These are phyloP conservation scores for Oscheius sp. DNA, from an alignment of 2,888 invertebrate species.

Conservation along the genomic window DNA sequence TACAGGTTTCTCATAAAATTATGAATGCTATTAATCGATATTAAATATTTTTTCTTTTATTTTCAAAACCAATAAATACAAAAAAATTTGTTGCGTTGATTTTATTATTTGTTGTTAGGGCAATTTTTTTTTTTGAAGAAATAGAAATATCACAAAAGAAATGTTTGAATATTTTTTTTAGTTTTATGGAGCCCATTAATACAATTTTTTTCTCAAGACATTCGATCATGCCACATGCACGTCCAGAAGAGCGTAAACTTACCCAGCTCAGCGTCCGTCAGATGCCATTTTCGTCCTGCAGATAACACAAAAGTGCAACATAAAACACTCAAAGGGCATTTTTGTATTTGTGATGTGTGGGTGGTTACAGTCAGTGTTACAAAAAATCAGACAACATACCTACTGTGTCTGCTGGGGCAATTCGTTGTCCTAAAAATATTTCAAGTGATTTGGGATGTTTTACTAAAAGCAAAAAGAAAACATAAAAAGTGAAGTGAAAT, in stretches of 20 bases:
- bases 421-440: neutral
- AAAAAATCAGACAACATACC: too few species aligned
- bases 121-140: too few species aligned
- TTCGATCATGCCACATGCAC: constrained; percentile 5
- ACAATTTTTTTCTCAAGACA: neutral
- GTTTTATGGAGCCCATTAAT: neutral
- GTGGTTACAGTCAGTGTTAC: neutral
- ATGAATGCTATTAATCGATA: too few species aligned
- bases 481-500: too few species aligned
- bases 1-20: too few species aligned
- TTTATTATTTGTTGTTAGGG: too few species aligned
- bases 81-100: too few species aligned
- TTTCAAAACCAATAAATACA: too few species aligned
- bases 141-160: too few species aligned
- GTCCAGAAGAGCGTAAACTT: constrained; percentile 1
- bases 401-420: neutral
- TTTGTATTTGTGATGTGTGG: neutral
- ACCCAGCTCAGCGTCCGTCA: constrained; percentile 51
- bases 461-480: too few species aligned
- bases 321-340: neutral
- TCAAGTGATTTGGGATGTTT: neutral
- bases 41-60: too few species aligned
- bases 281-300: constrained; percentile 58
- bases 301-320: constrained; percentile 15
- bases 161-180: too few species aligned